Base-by-base conservation (phyloP, 2,888 invertebrate genomes). In the Nipponacmea schrenckii region DNA sequence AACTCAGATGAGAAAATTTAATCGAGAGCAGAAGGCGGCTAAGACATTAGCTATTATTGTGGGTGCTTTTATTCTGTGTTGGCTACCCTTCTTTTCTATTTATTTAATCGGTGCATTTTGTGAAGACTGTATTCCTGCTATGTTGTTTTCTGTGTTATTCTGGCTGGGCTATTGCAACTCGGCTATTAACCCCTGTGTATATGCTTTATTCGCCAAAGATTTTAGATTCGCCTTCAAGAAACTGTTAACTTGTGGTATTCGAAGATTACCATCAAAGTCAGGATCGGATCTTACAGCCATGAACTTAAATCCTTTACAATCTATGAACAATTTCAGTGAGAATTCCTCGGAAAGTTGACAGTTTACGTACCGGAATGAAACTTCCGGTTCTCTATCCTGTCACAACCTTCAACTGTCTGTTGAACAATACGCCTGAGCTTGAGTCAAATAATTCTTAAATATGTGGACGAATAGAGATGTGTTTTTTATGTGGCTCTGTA, bases 131-230 rank as follows among this genome's bases (percentile, higher is more conserved):
- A 95, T 96, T 56, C 93, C 94, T 77, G 84, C 87, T 39, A 64
- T 95, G 72, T 91, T 96, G 71, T 97, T 97, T 91, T 95, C 96
- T 15, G 92, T 97, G 44, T 92, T 97, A 26, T 97, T 98, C 90
- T 98, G 98, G 97, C 91, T 98, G 76, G 98, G 98, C 1, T 98
- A 98, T 90, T 96, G 96, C 90, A 98, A 98, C 90, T 96, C 96
- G 0, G 97, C 97, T 5, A 94, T 97, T 80, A 98, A 97, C 89
- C 97, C 97, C 0, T 93, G 96, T 87, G 96, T 97, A 78, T 97
- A 97, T 89, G 97, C 96, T 7, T 91, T 96, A 73, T 97, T 97
- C 90, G 96, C 96, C 67, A 95, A 95, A 89, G 97, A 97, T 90
- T 97, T 97, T 90, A 93, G 97, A 74, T 95, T 94, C 87, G 97